Conservation (phyloP, 2,888 invertebrate species). For the Tenthredo distinguenda region DNA sequence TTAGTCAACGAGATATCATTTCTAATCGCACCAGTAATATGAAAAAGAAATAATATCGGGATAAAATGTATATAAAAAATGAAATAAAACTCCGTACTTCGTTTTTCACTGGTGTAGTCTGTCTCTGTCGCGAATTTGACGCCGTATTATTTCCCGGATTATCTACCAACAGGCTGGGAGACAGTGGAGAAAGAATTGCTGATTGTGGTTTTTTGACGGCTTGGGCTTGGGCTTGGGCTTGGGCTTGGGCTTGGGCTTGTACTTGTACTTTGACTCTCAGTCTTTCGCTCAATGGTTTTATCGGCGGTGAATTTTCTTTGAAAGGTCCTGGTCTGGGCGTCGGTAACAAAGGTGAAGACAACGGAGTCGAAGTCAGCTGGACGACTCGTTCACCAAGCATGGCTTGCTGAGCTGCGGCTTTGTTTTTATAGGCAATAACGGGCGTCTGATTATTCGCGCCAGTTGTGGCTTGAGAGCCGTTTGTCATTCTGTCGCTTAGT, state of each 20-base stretch:
- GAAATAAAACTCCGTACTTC: not conserved
- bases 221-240: slow-evolving; percentile 10
- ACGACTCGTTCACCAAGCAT: too few relatives aligned
- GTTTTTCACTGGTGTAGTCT: not conserved
- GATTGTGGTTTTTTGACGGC: slow-evolving; percentile 4
- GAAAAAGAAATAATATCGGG: not conserved
- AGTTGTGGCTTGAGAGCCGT: not conserved
- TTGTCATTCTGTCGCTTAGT: slow-evolving; percentile 17
- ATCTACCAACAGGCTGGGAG: not conserved
- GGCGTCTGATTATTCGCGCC: not conserved
- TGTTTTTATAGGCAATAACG: slow-evolving; percentile 13
- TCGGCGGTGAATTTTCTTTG: not conserved
- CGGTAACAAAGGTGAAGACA: not conserved
- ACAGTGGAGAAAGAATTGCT: slow-evolving; percentile 32
- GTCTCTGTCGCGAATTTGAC: not conserved
- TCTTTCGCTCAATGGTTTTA: slow-evolving; percentile 48
- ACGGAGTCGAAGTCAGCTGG: not conserved
- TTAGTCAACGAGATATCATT: not conserved
- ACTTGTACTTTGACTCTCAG: slow-evolving; percentile 39
- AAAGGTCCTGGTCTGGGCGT: not conserved
- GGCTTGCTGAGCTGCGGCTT: not conserved
- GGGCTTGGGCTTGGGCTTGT: too few relatives aligned
- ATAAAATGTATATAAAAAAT: not conserved
- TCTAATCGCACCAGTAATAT: too few relatives aligned
- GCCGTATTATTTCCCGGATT: not conserved